Base-by-base conservation (phyloP, 1,140 invertebrate species). In the Drosophila busckii region DNA sequence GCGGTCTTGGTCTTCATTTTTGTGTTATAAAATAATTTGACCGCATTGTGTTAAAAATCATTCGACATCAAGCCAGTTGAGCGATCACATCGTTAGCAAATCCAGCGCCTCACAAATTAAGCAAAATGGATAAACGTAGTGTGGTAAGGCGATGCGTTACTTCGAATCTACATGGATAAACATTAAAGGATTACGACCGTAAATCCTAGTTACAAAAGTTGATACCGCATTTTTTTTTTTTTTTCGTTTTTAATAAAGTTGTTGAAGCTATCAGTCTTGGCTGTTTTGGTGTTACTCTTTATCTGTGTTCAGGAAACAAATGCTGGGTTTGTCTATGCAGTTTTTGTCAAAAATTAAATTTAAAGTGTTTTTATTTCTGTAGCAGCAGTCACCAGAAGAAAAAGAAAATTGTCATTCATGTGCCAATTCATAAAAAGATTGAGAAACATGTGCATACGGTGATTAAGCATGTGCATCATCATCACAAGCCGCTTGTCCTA, bases 321-420 rank as follows among this genome's bases (percentile, higher is more conserved):
- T 49, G 75, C 75, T 10, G 76, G 75, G 75, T 82, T 82, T 22
- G 17, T 48, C 12, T 40, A 17, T n/a, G n/a, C n/a, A n/a, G n/a
- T n/a, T n/a, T n/a, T n/a, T n/a, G n/a, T n/a, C n/a, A n/a, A n/a
- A n/a, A n/a, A n/a, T n/a, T n/a, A n/a, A n/a, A n/a, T n/a, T n/a
- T n/a, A n/a, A n/a, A n/a, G n/a, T n/a, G n/a, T n/a, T n/a, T n/a
- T n/a, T n/a, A n/a, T 16, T 8, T 25, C n/a, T 34, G 1, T 4
- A 25, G 16, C 1, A 58, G 40, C 9, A 59, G 75, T 4, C 67
- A 80, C 15, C 78, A 87, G 13, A 87, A 87, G 25, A 86, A 86
- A 37, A 87, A 87, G 29, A 87, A 87, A 44, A 73, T 87, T 35
- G 62, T 80, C 1, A 87, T 87, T n/a, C 85, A 87, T 59, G 84